Base-by-base conservation (phyloP, 2,888 invertebrate species). In the Microctonus brassicae region DNA sequence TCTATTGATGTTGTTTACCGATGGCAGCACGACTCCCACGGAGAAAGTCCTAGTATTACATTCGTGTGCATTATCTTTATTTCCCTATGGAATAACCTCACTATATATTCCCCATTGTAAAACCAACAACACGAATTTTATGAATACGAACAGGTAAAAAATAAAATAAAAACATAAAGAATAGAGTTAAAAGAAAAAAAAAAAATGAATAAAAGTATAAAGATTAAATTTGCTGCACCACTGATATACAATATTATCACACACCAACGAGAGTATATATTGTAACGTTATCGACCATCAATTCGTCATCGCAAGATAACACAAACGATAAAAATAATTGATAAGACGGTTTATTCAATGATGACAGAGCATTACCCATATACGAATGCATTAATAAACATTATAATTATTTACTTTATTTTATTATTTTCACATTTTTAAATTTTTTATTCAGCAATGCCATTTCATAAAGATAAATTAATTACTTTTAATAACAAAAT, bases 1-100 rank as follows among this genome's bases (percentile, higher is more conserved):
- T 55, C 55, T 55, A 55, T 55, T 26, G 55, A 55, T 55, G 55
- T 55, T 26, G 26, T 55, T 26, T 55, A 55, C 55, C n/a, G 55
- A 55, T 55, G 55, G 24, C 24, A 55, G 26, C 47, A 58, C 39
- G 42, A 67, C 67, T 67, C 67, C 67, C 58, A 67, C 58, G 67
- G 67, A 67, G 67, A 67, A 67, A 67, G 67, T 67, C 58, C 67
- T 58, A 24, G 55, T 55, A 26, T 26, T 55, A 26, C 26, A 55
- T 22, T 26, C 55, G 24, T 26, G 55, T 55, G 55, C 24, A 55
- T 55, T 55, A 55, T 55, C 55, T 55, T 10, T 24, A 26, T 55
- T 26, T 26, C 55, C 17, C 17, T 47, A 17, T 2, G 47, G 17
- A 47, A 47, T 47, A 47, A 17, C 47, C 17, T 17, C 17, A 47